Evolutionary conservation across 2,113 vertebrate genomes (phyloP).

Genomic region (Xenus cinereus): DNA sequence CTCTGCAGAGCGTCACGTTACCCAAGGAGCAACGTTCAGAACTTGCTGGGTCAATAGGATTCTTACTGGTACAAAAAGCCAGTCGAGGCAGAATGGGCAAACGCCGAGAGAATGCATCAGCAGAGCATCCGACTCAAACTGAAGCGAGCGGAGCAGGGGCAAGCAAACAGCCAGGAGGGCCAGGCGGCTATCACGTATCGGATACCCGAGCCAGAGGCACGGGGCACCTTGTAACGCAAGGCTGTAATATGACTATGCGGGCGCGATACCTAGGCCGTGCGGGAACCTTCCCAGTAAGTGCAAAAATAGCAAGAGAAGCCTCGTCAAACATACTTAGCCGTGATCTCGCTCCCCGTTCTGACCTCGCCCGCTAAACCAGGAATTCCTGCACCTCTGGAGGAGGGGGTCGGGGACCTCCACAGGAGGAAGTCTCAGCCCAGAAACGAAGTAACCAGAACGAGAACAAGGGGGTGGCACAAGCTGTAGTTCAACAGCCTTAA

Average conservation of each 20-base stretch:
- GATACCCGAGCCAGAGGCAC: conserved; percentile 27
- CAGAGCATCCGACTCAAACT: neutral
- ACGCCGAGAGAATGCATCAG: neutral
- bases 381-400: neutral
- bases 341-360: neutral
- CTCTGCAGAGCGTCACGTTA: neutral
- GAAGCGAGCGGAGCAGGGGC: neutral
- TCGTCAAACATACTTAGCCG: neutral
- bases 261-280: neutral
- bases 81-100: neutral
- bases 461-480: neutral
- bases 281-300: neutral
- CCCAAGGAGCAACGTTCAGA: neutral
- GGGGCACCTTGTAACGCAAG: conserved; percentile 39
- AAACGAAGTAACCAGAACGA: neutral
- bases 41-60: neutral
- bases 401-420: neutral
- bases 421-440: neutral
- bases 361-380: neutral
- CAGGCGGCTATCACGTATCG: neutral
- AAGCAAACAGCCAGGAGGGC: neutral
- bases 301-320: neutral
- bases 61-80: neutral
- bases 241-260: conserved; percentile 11
- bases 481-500: neutral